A percentile compares a stretch with the other conserved stretches of the same genome.
Conservation (phyloP, 2,113 vertebrate genomes). For the Microtus pennsylvanicus region DNA sequence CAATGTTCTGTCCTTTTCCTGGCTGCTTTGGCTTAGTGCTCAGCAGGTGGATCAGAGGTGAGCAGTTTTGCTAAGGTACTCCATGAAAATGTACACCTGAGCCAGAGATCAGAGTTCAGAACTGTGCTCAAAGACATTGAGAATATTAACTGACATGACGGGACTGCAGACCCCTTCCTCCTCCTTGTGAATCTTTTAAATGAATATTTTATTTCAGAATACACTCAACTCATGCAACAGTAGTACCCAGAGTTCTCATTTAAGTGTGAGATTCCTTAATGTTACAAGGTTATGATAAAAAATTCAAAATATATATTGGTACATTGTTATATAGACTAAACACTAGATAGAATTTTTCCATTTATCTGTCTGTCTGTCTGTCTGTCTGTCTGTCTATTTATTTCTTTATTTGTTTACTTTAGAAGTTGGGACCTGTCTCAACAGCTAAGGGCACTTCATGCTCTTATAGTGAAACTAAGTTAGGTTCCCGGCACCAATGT, state of each 20-base stretch:
- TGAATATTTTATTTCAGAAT: slow-evolving; percentile 26
- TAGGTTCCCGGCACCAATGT: neutral
- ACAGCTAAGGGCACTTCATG: no score
- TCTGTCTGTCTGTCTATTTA: neutral
- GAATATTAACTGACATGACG: neutral
- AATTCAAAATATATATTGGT: neutral
- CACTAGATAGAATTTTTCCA: neutral
- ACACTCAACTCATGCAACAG: neutral
- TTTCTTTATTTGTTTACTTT: neutral
- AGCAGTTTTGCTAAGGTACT: neutral
- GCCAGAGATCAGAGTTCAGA: neutral
- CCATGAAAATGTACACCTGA: neutral
- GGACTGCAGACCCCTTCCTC: neutral
- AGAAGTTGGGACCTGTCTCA: no score
- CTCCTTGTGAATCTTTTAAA: neutral
- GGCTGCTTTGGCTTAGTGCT: neutral
- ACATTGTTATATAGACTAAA: neutral
- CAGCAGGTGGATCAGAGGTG: neutral
- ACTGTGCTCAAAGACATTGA: neutral
- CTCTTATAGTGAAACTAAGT: neutral
- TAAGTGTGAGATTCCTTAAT: neutral
- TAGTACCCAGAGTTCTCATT: neutral
- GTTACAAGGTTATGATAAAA: neutral
- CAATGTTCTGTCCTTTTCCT: neutral
- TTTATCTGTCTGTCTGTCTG: no score